Evolutionary conservation across 2,888 invertebrate species (phyloP), one percentile per base, ranked within the genome.

Genomic region (Brenthis daphne): DNA sequence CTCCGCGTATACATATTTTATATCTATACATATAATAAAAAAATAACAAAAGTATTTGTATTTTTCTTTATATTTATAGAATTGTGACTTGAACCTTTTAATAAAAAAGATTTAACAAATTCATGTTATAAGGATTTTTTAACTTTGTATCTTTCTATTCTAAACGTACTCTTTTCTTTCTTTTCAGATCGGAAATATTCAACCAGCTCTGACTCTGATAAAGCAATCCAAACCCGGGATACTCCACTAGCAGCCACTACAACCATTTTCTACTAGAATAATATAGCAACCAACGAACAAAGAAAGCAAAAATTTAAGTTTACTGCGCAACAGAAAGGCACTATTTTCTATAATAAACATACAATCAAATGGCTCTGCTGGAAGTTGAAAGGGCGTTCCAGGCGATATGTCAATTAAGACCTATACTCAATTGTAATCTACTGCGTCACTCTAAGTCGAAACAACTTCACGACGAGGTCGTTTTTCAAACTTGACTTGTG

Each of bases 221-320:
- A 91, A 90, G 88, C 90, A 90, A 90, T 92, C 90, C 88, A 79
- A 85, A 83, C 82, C 78, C 87, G 86, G 91, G 89, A 91, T 90
- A 92, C 91, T 91, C 87, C 79, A 89, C 84, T 87, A 88, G 88
- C 84, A 82, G 82, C 83, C 83, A 82, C 85, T 87, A 80, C 79
- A 84, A 80, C 81, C 80, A 78, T 83, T 82, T 84, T 81, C 79
- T 74, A 80, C 78, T 76, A 84, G 84, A 90, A 91, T 89, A 90
- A 89, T 90, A 90, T 86, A 88, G 86, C 83, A 82, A 76, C 76
- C 74, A 77, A 76, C 78, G 80, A 79, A 82, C 80, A 43, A 43
- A 11, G 80, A 76, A 73, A 71, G 77, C 78, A 81, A 78, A 88
- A 81, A 84, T 73, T 76, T 83, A 82, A 81, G 85, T 79, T 76